phyloP scores from a whole-genome alignment of 1,140 invertebrate genomes.

The Bombus confusus region DNA sequence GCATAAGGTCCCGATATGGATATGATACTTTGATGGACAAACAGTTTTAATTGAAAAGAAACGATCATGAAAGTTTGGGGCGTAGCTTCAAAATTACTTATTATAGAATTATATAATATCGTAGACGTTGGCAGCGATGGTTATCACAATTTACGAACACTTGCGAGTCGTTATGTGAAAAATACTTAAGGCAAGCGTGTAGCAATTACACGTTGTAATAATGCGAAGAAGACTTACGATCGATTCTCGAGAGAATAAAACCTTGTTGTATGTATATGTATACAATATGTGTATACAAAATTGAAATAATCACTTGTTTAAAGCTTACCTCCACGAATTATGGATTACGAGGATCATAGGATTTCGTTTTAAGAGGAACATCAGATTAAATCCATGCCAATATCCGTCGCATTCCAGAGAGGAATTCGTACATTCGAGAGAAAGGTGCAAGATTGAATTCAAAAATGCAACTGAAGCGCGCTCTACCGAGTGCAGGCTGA shows the following conservation, averaged over 20 bases:
- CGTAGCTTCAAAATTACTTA: background rate
- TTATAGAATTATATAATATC: background rate
- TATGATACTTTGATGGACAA: constrained; percentile 47
- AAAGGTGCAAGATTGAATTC: constrained; percentile 29
- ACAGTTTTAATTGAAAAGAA: constrained; percentile 38
- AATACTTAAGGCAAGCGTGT: background rate
- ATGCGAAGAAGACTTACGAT: no score
- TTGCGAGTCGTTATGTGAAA: background rate
- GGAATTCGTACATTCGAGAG: background rate
- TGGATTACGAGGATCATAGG: no score
- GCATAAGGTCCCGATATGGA: constrained; percentile 32
- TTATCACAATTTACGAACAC: background rate
- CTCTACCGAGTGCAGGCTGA: constrained; percentile 64
- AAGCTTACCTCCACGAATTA: background rate
- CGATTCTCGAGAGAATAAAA: no score
- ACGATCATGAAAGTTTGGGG: background rate
- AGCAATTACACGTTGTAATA: background rate
- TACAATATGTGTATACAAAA: no score
- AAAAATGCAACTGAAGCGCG: constrained; percentile 66
- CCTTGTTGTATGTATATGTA: no score
- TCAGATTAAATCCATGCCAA: background rate
- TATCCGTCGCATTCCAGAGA: background rate
- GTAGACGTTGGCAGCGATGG: background rate
- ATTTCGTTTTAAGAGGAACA: no score
- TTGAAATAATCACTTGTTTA: background rate